Base-by-base conservation (phyloP, 2,888 invertebrate genomes). In the Halictus quadricinctus region DNA sequence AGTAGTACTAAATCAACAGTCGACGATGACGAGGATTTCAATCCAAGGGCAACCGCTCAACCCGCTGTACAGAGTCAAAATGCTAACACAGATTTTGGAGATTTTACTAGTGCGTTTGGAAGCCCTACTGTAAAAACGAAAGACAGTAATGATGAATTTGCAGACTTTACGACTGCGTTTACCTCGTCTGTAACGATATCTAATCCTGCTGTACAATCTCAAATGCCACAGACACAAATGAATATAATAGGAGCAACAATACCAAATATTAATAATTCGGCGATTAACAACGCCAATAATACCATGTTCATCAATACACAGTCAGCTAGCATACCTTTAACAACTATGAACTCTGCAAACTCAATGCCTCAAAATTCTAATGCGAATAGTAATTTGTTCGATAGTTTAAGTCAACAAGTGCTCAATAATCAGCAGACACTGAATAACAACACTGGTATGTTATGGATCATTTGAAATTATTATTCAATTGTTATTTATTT, bases 141-240 rank as follows among this genome's bases (percentile, higher is more conserved):
- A 84, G 93, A 93, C 7, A 90, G 89, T 83, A 95, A 94, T 84
- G 97, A 97, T 90, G 97, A 97, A 88, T 98, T 98, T 95, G 98
- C 98, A 0, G 98, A 98, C 95, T 98, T 98, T 94, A 95, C 96
- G 85, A 96, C 96, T 72, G 97, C 97, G 13, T 98, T 98, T 94
- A 93, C 93, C 85, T 88, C 93, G 1, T 89, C 90, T 15, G 86
- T 92, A 3, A 91, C 89, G 21, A 92, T 94, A 88, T 90, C 92
- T 29, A 92, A 90, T 79, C 84, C 88, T 18, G 43, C 83, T 18
- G 43, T 83, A 18, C 90, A 87, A 54, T 66, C 84, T 29, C 90
- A 89, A 48, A 78, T 88, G 66, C 89, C 90, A 29, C 92, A 91
- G 70, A 80, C 92, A 18, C 92, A 92, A 83, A 88, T 92, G 43